Evolutionary conservation across 2,888 invertebrate genomes (phyloP).

Genomic region (Oscheius sp.): DNA sequence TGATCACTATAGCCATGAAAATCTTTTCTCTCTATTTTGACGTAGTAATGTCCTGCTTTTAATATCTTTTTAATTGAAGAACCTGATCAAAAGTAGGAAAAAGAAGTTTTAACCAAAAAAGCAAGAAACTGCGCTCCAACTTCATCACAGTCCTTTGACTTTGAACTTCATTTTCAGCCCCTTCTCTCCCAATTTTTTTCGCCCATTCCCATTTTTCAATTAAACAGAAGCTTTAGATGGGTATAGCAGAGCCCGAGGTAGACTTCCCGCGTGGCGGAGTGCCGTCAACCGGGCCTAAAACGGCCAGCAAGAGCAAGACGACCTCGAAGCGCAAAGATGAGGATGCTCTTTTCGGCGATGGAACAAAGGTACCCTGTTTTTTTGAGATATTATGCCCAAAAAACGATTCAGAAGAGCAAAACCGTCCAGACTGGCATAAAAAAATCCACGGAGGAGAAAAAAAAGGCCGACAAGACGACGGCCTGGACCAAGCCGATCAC

Average conservation of each 20-base stretch:
- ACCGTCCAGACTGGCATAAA: background rate
- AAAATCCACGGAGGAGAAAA: conserved; percentile 15
- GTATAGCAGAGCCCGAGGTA: conserved; percentile 12
- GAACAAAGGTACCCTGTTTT: conserved; percentile 12
- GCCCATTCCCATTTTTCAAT: background rate
- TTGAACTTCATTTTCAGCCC: too few relatives aligned
- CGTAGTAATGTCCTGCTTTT: too few relatives aligned
- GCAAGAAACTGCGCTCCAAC: background rate
- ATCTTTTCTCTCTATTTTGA: background rate
- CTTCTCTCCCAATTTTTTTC: background rate
- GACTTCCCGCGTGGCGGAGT: conserved; percentile 35
- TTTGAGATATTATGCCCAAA: background rate
- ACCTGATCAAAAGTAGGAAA: too few relatives aligned
- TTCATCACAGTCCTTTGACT: background rate
- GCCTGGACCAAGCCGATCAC: conserved; percentile 50
- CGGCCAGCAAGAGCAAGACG: background rate
- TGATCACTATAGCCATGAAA: background rate
- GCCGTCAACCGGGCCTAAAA: background rate
- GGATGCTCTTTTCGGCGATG: conserved; percentile 19
- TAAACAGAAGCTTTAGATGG: conserved; percentile 18
- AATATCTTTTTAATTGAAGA: too few relatives aligned
- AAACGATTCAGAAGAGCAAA: conserved; percentile 10
- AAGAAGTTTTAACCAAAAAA: background rate
- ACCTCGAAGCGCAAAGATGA: conserved; percentile 4
- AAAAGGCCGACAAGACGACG: conserved; percentile 27